Base-by-base conservation (phyloP, 2,888 invertebrate species). In the Chymomyza amoena region DNA sequence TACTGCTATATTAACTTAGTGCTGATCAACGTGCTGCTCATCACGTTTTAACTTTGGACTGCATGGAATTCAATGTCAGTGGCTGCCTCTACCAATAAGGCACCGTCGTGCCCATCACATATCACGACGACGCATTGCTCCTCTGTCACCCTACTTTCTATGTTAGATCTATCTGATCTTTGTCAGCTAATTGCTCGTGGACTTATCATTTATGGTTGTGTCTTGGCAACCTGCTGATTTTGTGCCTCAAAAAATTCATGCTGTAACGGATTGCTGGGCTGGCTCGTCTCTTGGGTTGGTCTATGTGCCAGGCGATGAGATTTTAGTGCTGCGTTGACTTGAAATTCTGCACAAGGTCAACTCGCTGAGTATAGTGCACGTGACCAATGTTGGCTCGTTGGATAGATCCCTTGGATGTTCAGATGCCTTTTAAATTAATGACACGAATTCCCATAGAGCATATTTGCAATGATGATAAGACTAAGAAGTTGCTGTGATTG, bases 391-490 rank as follows among this genome's bases (percentile, higher is more conserved):
- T 45, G 56, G 61, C 54, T 16, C 25, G 59, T 20, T 15, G 36
- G n/a, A n/a, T n/a, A 36, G 36, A 54, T 10, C 67, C 25, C 36
- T 28, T 16, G 61, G 25, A 70, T 66, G 52, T 15, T 66, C 63
- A 20, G 20, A 64, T 64, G 54, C 20, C 25, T 70, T 73, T 45
- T 45, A 45, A 10, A 4, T 45, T 78, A 79, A 79, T 79, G 80
- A 73, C 80, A 76, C 72, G 64, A 74, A 80, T 81, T 87, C 87
- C 82, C 83, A 87, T 75, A 70, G 77, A 68, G 67, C 74, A 73
- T 61, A 75, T 63, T 65, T 50, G 36, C 25, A 54, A 60, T 18
- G 18, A 16, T 32, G 32, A 32, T 6, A 32, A 32, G 32, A 32
- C 32, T 32, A n/a, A 54, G 20, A 54, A 16, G 16, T 54, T 16